Evolutionary conservation across 2,797 vertebrate genomes (phyloP), one percentile per base, ranked within the genome.

Genomic region (Pipistrellus nathusii): DNA sequence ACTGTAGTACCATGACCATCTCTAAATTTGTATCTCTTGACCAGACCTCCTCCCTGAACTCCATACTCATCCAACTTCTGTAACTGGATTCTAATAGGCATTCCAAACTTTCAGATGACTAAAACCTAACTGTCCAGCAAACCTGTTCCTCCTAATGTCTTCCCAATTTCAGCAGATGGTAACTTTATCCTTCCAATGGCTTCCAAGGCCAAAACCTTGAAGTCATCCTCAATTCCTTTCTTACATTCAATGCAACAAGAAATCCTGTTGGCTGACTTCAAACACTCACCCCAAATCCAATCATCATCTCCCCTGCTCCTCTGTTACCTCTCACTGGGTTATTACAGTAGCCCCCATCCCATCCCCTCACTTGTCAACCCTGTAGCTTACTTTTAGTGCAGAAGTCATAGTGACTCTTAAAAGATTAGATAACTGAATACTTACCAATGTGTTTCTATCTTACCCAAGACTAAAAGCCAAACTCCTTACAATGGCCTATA

Each of bases 201-300:
- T 71, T 76, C 57, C 75, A 32, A 85, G 38, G 20, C 32, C 62
- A 64, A 85, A 92, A 82, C 35, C 48, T 78, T 93, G 8, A 13
- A 85, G 64, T 27, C 53, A 59, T 59, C 55, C n/a, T 83, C 69
- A 59, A 94, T 38, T 72, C 73, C 78, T 46, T 90, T 80, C 77
- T 78, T 76, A 59, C 12, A 14, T 44, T 88, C 46, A 53, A 48
- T 46, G 15, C 38, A 76, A 44, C 27, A 35, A 6, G 73, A 77
- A 90, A 69, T 59, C 78, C 38, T n/a, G 8, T 11, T 66, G 57
- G 64, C 30, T n/a, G 48, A 92, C 44, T 77, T 82, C 30, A 66
- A 93, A 93, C 64, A 72, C 32, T 75, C 8, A 38, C 7, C 66
- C 46, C 1, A 57, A 88, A 86, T 41, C 75, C 59, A 66, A 53